Percentiles rank a stretch among this genome's conserved stretches.
These are phyloP conservation scores for Nephrotoma flavescens DNA, from an alignment of 2,888 invertebrate species.

Conservation along the genomic window DNA sequence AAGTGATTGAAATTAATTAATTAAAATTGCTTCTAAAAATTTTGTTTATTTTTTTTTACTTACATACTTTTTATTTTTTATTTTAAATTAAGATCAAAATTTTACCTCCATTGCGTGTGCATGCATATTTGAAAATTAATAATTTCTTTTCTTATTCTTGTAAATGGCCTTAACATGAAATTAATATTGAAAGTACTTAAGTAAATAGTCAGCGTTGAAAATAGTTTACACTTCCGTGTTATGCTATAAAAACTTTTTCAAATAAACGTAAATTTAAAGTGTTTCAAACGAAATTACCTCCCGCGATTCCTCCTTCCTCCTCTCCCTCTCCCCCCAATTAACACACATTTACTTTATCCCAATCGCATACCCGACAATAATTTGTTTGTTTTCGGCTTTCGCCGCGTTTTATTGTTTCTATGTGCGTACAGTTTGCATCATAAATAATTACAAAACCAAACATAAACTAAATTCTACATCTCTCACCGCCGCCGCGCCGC, in stretches of 20 bases:
- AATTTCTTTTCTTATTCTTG: background rate
- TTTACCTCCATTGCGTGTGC: background rate
- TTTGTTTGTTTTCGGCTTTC: background rate
- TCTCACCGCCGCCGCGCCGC: background rate
- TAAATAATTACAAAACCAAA: background rate
- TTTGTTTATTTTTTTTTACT: background rate
- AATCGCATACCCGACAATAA: background rate
- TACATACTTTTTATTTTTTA: background rate
- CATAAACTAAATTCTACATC: background rate
- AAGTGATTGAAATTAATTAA: background rate
- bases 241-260: background rate
- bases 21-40: background rate
- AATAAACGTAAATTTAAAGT: background rate
- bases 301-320: background rate
- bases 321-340: background rate
- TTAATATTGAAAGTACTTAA: background rate
- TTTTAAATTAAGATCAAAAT: background rate
- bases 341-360: background rate
- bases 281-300: background rate
- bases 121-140: background rate
- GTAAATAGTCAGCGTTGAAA: background rate
- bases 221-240: background rate
- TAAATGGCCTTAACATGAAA: background rate
- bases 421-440: background rate
- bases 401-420: background rate